These are phyloP conservation scores for Alligator sinensis DNA, from an alignment of 2,113 vertebrate genomes.

Conservation along the genomic window DNA sequence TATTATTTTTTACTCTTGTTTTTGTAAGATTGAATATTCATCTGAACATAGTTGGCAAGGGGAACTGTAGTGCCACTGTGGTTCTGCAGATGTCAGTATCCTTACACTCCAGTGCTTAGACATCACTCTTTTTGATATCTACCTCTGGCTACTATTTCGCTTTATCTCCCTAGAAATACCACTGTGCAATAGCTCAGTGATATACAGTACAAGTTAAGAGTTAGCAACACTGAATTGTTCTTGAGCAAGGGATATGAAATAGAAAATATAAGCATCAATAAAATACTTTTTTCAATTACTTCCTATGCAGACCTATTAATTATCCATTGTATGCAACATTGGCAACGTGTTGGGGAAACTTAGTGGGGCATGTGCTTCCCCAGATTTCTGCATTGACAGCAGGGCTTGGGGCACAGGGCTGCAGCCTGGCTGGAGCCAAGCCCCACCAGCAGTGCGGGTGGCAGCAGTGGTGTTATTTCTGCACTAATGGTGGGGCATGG, in stretches of 20 bases:
- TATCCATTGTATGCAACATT: neutral
- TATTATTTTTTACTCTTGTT: neutral
- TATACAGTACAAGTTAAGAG: constrained; percentile 6
- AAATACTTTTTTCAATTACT: constrained; percentile 22
- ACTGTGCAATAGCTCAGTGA: constrained; percentile 10
- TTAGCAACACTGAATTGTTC: constrained; percentile 24
- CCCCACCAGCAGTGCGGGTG: too few species aligned
- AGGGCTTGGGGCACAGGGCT: too few species aligned
- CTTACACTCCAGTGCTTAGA: constrained; percentile 9
- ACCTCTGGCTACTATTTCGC: neutral
- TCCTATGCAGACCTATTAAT: constrained; percentile 40
- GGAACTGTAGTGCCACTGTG: constrained; percentile 22
- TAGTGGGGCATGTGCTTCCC: too few species aligned
- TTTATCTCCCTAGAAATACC: neutral
- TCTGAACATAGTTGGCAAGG: neutral
- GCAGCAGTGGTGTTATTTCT: too few species aligned
- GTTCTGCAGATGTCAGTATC: constrained; percentile 61
- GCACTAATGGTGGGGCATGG: too few species aligned
- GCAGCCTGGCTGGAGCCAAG: too few species aligned
- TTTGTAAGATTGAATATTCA: neutral
- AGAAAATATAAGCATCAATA: neutral
- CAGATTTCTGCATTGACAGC: too few species aligned
- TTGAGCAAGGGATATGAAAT: constrained; percentile 3
- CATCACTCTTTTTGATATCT: neutral
- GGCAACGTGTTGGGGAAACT: too few species aligned